A percentile compares a stretch with the other conserved stretches of the same genome.
phyloP scores from a whole-genome alignment of 2,797 vertebrate genomes.

The Thamnophis elegans region DNA sequence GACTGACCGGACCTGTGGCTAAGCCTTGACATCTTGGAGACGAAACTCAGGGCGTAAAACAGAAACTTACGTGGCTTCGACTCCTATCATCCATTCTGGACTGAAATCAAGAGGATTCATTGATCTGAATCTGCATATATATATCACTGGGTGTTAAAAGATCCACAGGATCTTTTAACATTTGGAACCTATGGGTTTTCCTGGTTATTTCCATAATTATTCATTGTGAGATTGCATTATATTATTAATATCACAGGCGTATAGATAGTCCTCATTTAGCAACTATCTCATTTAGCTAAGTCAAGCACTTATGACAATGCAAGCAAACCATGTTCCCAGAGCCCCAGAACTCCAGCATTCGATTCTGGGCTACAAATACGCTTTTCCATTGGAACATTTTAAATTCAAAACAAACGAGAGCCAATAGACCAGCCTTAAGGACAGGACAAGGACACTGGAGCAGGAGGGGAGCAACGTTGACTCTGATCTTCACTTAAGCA shows the following conservation, averaged over 20 bases:
- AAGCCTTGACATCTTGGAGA: not conserved
- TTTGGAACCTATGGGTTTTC: not conserved
- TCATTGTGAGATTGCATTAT: not conserved
- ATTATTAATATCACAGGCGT: not conserved
- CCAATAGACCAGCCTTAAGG: not conserved
- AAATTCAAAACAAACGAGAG: not conserved
- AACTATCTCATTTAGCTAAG: not conserved
- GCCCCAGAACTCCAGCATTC: not conserved
- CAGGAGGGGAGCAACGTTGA: not conserved
- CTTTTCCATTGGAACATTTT: not conserved
- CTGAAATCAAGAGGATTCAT: not conserved
- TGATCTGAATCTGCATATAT: not conserved
- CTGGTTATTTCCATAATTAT: not conserved
- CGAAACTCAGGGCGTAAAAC: not conserved
- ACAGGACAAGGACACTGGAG: not conserved
- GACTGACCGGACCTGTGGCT: not conserved
- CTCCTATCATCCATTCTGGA: not conserved
- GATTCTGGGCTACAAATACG: not conserved
- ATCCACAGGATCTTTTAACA: not conserved
- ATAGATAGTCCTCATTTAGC: not conserved
- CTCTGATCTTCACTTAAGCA: not conserved
- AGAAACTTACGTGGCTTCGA: not conserved
- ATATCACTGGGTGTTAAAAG: not conserved
- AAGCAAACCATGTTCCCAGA: not conserved
- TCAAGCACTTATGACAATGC: not conserved